Conservation (phyloP, 2,113 vertebrate species). For the Paramisgurnus dabryanus region DNA sequence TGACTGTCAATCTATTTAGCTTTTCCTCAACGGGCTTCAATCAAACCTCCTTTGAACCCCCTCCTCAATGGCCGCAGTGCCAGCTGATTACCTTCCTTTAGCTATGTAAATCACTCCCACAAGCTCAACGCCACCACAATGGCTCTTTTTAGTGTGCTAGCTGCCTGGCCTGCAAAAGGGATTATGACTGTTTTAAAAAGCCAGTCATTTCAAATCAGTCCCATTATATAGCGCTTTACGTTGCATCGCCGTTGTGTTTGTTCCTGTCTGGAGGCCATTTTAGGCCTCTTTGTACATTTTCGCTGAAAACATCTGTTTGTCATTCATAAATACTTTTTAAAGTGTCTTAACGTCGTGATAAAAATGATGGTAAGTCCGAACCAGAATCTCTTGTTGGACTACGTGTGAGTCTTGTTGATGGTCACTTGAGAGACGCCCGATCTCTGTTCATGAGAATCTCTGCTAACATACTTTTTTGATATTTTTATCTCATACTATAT, state of each 20-base stretch:
- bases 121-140: conserved; percentile 50
- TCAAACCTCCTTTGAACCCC: conserved; percentile 57
- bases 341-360: conserved; percentile 51
- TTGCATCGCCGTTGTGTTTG: conserved; percentile 46
- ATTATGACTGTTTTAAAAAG: conserved; percentile 62
- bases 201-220: conserved; percentile 56
- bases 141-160: conserved; percentile 48
- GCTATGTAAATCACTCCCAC: conserved; percentile 60
- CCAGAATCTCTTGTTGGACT: conserved; percentile 1
- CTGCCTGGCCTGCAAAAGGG: conserved; percentile 49
- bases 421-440: conserved; percentile 1
- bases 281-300: conserved; percentile 32
- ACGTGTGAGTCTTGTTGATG: background rate
- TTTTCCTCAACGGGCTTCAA: conserved; percentile 54
- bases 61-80: conserved; percentile 43
- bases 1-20: conserved; percentile 54
- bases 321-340: conserved; percentile 54
- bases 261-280: conserved; percentile 56
- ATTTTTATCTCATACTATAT: no score
- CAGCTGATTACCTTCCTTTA: conserved; percentile 57
- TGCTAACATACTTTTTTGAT: background rate
- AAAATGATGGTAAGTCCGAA: conserved; percentile 42
- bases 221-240: conserved; percentile 55
- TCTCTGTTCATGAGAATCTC: background rate
- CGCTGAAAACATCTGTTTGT: conserved; percentile 55